Evolutionary conservation across 2,113 vertebrate species (phyloP), one percentile per base, ranked within the genome.

Genomic region (Ivindomyrus marchei): DNA sequence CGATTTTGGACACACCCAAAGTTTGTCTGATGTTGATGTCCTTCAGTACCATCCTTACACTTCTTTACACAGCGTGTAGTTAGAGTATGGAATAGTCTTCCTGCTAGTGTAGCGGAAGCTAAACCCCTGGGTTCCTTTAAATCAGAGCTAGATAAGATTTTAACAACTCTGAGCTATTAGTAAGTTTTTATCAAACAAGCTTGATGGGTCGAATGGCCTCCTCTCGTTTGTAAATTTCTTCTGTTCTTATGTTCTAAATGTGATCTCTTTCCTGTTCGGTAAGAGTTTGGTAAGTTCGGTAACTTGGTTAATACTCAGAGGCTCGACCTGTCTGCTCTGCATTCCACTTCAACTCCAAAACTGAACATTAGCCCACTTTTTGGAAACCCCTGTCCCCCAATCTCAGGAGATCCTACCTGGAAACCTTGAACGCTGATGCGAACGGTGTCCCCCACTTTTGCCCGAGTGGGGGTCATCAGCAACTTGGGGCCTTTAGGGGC

Each of bases 401-500:
- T 92, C 93, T 92, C 92, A 0, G 46, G 90, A 3, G 83, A 89
- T 92, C 93, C 52, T 94, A 99, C 98, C 98, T 99, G 98, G 94
- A 99, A 99, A 53, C 97, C 98, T 83, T 98, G 97, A 89, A 99
- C 97, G 89, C 96, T 94, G 93, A 99, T 99, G 92, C 97, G 95
- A 90, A 99, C 98, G 0, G 98, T 99, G 94, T 99, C 98, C 90
- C 98, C 98, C 0, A 99, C 98, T 0, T 96, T 98, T 27, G 98
- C 98, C 95, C 97, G 97, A 0, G 94, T 95, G 0, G 98, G 98
- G 0, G 95, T 96, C 97, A 99, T 98, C 0, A 92, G 89, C 85
- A 99, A 98, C 95, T 97, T 97, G 21, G 98, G 98, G 45, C 98
- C 98, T 93, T 97, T 99, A 21, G 98, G 98, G 92, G 98, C 97